Base-by-base conservation (phyloP, 2,888 invertebrate species). In the Argyresthia albistria region DNA sequence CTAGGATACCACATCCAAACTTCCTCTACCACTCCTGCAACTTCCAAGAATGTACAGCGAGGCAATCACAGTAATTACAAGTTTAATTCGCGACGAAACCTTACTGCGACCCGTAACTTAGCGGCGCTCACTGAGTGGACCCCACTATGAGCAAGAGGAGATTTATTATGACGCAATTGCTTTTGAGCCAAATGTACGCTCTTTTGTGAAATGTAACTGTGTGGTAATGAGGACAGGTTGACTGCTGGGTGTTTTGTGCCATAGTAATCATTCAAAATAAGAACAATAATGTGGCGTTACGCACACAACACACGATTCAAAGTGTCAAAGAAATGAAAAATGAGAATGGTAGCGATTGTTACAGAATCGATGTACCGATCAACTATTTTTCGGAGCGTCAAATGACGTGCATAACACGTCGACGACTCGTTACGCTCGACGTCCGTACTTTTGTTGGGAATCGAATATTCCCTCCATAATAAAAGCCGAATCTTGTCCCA, bases 31-130 rank as follows among this genome's bases (percentile, higher is more conserved):
- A 37, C 36, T 54, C 15, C 53, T 12, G 8, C 7, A 45, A 4
- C 43, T 10, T 8, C 48, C 25, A 25, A 6, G 48, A 54, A 53
- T 54, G 64, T 63, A 61, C 62, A 61, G 63, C 68, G 58, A 63
- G 63, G 67, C 70, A 69, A 69, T 70, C 67, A 63, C 63, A 59
- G 69, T 71, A 71, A 71, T 71, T 71, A 69, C 69, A 67, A 68
- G 61, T 69, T 71, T 70, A 71, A 71, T 65, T 69, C 64, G 60
- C 63, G 57, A 54, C 58, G 61, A 57, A 57, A 53, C 55, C 53
- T 52, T 53, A 55, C 53, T 47, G 43, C 35, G 11, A 25, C n/a
- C 35, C 7, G 16, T 45, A 16, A 45, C 45, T 45, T 45, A 49
- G 48, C 50, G 54, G 25, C 2, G 25, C 25, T 25, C 25, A 25